Percentiles rank a stretch among this genome's conserved stretches.
Conservation (phyloP, 30 jellyfish, hydroid and myxozoan species). For the Hydra vulgaris region DNA sequence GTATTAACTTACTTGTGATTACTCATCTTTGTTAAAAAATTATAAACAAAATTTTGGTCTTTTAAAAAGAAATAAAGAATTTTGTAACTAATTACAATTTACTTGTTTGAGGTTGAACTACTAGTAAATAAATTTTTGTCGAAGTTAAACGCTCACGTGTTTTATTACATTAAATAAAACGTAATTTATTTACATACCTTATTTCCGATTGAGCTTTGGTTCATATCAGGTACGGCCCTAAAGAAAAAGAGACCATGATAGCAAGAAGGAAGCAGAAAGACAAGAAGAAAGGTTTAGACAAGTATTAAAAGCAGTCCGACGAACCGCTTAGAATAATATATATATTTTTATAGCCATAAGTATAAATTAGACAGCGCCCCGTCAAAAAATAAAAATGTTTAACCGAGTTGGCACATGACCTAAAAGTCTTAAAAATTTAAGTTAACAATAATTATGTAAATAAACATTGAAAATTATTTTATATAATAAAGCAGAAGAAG, state of each 20-base stretch:
- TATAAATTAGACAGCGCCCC: slow-evolving; percentile 46
- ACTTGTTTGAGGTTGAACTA: no score
- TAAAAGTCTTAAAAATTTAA: no score
- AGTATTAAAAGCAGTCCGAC: slow-evolving; percentile 19
- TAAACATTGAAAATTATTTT: no score
- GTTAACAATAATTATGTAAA: no score
- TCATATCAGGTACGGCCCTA: slow-evolving; percentile 36
- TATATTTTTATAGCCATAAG: no score
- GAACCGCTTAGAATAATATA: slow-evolving; percentile 27
- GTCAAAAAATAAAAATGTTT: slow-evolving; percentile 12
- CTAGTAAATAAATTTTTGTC: no score
- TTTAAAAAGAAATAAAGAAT: no score
- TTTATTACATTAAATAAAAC: not conserved
- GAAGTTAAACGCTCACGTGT: not conserved
- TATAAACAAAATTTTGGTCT: no score
- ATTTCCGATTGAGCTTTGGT: slow-evolving; percentile 18
- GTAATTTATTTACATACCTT: slow-evolving; percentile 14
- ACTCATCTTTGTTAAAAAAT: no score
- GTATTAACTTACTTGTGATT: no score
- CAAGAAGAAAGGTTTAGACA: slow-evolving; percentile 18
- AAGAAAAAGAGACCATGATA: slow-evolving; percentile 27
- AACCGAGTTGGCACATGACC: slow-evolving; percentile 26
- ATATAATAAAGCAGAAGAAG: no score
- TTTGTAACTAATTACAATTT: no score
- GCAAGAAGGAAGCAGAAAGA: slow-evolving; percentile 21